These are phyloP conservation scores for Dendroctonus ponderosae DNA, from an alignment of 1,140 invertebrate genomes.

Conservation along the genomic window DNA sequence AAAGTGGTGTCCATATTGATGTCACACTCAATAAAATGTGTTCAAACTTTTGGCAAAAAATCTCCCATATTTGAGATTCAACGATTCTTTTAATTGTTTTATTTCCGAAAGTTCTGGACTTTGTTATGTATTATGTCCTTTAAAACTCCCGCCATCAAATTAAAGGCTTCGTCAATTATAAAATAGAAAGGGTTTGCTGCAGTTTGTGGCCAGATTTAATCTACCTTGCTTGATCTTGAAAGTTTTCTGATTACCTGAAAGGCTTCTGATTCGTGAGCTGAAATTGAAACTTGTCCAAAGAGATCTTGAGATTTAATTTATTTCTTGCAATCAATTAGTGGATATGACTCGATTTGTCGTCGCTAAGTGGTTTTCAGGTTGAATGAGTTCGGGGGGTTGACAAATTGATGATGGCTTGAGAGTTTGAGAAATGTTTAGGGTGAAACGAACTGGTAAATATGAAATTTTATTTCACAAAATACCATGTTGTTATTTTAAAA, in stretches of 20 bases:
- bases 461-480: not conserved
- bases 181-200: constrained; percentile 32
- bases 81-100: no score
- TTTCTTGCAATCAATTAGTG: constrained; percentile 42
- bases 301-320: constrained; percentile 38
- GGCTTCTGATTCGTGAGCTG: constrained; percentile 39
- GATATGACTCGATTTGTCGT: constrained; percentile 25
- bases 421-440: not conserved
- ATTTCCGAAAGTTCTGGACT: no score
- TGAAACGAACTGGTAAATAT: not conserved
- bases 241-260: constrained; percentile 43
- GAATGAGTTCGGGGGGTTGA: constrained; percentile 15
- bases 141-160: no score
- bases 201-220: constrained; percentile 39
- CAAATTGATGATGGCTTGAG: constrained; percentile 16
- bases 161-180: constrained; percentile 40
- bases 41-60: no score
- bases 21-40: no score
- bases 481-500: not conserved
- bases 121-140: no score
- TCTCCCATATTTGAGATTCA: no score
- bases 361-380: constrained; percentile 9
- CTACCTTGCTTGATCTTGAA: constrained; percentile 40
- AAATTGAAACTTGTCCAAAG: constrained; percentile 42
- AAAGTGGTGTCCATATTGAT: no score